Percentiles rank a stretch among this genome's conserved stretches.
Evolutionary conservation across 1,140 invertebrate genomes (phyloP).

Genomic region (Sipha flava): DNA sequence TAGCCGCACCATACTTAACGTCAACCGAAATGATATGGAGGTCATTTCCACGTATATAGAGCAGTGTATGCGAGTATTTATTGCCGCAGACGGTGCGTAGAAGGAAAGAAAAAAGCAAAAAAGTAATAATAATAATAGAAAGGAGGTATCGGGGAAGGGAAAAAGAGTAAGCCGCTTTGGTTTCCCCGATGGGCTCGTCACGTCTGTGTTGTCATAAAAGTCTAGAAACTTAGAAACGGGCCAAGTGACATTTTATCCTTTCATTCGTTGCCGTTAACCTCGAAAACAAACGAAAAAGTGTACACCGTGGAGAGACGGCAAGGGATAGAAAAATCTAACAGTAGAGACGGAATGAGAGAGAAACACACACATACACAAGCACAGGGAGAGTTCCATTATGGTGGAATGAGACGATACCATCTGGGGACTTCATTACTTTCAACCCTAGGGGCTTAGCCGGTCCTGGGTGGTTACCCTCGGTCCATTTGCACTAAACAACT

Average conservation of each 20-base stretch:
- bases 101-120: no score
- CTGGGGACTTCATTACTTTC: slow-evolving; percentile 19
- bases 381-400: background rate
- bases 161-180: background rate
- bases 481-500: background rate
- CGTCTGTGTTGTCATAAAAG: slow-evolving; percentile 19
- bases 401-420: background rate
- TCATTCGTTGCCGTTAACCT: background rate
- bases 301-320: no score
- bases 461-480: background rate
- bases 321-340: no score
- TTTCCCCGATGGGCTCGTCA: background rate
- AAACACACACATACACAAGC: no score
- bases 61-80: no score
- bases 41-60: no score
- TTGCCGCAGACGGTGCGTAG: no score
- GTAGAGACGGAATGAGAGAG: no score
- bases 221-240: background rate
- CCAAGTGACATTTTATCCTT: slow-evolving; percentile 15
- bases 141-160: background rate
- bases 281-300: background rate
- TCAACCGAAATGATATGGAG: no score
- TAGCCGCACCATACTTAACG: no score
- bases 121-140: background rate
- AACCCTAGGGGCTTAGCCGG: background rate